These are phyloP conservation scores for Parnassius mnemosyne DNA, from an alignment of 2,888 invertebrate genomes.

Conservation along the genomic window DNA sequence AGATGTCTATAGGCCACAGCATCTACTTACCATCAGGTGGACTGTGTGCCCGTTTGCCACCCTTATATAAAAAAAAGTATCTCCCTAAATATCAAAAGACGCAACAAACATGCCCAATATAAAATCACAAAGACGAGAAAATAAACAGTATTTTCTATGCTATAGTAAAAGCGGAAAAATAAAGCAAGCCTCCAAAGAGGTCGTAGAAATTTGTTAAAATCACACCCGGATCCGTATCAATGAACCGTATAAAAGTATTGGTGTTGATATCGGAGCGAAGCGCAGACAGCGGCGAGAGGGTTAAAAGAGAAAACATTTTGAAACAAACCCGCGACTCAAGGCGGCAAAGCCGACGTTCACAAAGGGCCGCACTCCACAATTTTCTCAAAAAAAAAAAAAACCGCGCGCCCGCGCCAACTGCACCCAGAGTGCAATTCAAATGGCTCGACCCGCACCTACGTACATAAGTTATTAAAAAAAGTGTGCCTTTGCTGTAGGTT, in stretches of 20 bases:
- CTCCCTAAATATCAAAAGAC: too few species aligned
- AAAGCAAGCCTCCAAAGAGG: neutral
- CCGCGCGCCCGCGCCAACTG: conserved; percentile 54
- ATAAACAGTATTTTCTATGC: too few species aligned
- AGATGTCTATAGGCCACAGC: too few species aligned
- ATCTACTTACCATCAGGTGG: too few species aligned
- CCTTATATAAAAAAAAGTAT: too few species aligned
- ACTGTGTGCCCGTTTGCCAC: too few species aligned
- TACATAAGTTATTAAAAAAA: conserved; percentile 81
- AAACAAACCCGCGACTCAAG: conserved; percentile 53
- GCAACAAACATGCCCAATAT: neutral
- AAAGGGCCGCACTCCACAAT: conserved; percentile 67
- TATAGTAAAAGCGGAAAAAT: neutral
- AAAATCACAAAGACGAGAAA: neutral
- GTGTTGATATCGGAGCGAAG: conserved; percentile 30
- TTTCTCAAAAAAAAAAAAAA: conserved; percentile 67
- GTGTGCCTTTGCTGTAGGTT: conserved; percentile 74
- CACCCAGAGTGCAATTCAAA: conserved; percentile 52
- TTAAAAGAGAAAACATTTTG: conserved; percentile 39
- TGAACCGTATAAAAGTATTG: conserved; percentile 27
- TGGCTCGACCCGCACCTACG: conserved; percentile 54
- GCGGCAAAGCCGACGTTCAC: conserved; percentile 54
- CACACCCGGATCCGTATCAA: conserved; percentile 3
- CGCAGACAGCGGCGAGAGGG: conserved; percentile 31
- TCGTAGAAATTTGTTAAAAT: neutral